Conservation (phyloP, 2,797 vertebrate genomes). For the Aplochiton taeniatus region DNA sequence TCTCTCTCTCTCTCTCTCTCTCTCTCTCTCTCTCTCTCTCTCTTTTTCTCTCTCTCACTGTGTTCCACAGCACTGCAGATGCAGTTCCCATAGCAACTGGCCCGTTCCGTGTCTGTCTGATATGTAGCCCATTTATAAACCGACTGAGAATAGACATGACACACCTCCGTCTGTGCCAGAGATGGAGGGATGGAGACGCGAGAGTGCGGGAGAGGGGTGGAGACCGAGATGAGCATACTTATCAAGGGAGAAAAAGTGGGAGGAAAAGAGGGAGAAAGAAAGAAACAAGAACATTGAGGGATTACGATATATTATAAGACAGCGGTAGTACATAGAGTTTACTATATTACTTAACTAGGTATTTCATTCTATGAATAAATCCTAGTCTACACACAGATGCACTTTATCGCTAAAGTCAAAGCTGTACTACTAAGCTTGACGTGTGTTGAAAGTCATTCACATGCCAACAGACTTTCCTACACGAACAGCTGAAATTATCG, state of each 20-base stretch:
- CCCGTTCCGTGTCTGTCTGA: conserved; percentile 70
- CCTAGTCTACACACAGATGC: background rate
- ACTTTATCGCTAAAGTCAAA: background rate
- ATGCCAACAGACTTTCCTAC: background rate
- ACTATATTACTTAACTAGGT: too few species aligned
- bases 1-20: conserved; percentile 2
- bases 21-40: too few species aligned
- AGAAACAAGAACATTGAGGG: background rate
- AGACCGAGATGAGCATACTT: background rate
- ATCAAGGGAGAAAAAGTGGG: background rate
- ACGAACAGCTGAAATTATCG: background rate
- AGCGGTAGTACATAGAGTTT: too few species aligned
- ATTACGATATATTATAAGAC: too few species aligned
- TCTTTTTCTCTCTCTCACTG: too few species aligned
- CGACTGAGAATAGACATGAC: conserved; percentile 66
- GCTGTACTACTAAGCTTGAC: background rate
- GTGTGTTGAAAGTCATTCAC: background rate
- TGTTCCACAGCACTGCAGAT: conserved; percentile 68
- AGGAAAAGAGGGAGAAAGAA: background rate
- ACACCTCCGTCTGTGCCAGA: conserved; percentile 40
- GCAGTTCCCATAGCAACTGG: conserved; percentile 83
- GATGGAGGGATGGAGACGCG: conserved; percentile 25
- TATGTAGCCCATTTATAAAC: conserved; percentile 75
- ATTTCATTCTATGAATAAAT: background rate
- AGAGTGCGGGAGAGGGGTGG: background rate